Conservation (phyloP, 2,113 vertebrate genomes). For the Gymnorhina tibicen region DNA sequence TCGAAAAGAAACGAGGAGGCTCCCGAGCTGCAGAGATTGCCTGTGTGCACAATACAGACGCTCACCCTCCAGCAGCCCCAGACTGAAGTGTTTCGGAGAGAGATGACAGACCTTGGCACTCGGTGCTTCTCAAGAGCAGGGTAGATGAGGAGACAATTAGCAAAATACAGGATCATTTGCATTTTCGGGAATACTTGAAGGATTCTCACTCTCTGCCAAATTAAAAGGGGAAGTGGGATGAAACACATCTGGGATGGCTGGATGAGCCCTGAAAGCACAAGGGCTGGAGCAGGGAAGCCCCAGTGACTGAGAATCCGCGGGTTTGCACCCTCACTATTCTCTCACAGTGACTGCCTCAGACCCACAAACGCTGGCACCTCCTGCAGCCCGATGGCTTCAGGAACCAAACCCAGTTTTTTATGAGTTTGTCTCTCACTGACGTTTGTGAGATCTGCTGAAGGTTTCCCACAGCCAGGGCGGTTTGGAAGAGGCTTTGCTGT, state of each 20-base stretch:
- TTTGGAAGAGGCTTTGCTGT: not conserved
- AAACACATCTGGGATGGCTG: not conserved
- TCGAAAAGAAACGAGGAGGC: not conserved
- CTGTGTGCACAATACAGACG: conserved; percentile 21
- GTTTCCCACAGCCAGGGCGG: not conserved
- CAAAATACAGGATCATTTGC: not conserved
- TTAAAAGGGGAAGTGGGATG: not conserved
- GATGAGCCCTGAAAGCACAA: not conserved
- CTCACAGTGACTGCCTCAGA: not conserved
- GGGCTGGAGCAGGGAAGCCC: not conserved
- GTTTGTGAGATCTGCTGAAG: not conserved
- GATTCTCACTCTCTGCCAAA: not conserved
- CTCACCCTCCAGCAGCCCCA: conserved; percentile 1
- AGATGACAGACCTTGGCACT: not conserved
- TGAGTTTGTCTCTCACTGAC: fast-evolving
- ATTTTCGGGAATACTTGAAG: conserved; percentile 14
- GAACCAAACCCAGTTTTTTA: not conserved
- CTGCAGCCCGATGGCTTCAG: not conserved
- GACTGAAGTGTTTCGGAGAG: not conserved
- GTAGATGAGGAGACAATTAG: conserved; percentile 27
- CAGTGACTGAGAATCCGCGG: not conserved
- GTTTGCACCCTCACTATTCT: not conserved
- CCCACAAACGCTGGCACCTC: not conserved
- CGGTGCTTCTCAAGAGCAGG: not conserved
- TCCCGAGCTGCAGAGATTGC: not conserved